Base-by-base conservation (phyloP, 2,888 invertebrate genomes). In the Acleris sparsana region DNA sequence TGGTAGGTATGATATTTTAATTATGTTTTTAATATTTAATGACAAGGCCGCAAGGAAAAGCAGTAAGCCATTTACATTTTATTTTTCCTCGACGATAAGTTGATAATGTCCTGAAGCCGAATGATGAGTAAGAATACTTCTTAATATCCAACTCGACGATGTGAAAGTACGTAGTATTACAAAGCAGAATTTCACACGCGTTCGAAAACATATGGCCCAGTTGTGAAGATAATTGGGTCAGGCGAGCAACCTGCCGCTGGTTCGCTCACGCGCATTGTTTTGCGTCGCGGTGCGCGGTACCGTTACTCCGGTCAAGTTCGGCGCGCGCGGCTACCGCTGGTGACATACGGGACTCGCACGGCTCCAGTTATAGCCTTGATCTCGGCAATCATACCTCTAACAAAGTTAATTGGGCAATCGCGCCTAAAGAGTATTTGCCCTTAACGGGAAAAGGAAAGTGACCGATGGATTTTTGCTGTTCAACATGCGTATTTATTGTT, bases 291-390 rank as follows among this genome's bases (percentile, higher is more conserved):
- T 71, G 78, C 76, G 70, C 79, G 46, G 83, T 89, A 86, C 92
- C 92, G 92, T 92, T 92, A 92, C 69, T 78, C 78, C 88, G 89
- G 89, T 89, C 89, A 90, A 87, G 88, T 89, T 90, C 88, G 88
- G 82, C 83, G 79, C 83, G 86, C 88, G 87, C 85, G 86, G 86
- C 85, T 55, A 49, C 49, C 48, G 68, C 69, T 65, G 72, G 71
- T 87, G 84, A 86, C 84, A 84, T 83, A 85, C 80, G 80, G 80
- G 39, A 39, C 80, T 79, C 79, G 76, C 68, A 73, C 29, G 25
- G 5, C 29, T 56, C 56, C 20, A n/a, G 18, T 16, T 57, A 17
- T 43, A 18, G 18, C 18, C 39, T 9, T 22, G 39, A 43, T 20
- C 43, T 20, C 55, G 43, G 46, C 17, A 7, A n/a, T 55, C 16